Evolutionary conservation across 2,888 invertebrate species (phyloP).

Genomic region (Agrochola macilenta): DNA sequence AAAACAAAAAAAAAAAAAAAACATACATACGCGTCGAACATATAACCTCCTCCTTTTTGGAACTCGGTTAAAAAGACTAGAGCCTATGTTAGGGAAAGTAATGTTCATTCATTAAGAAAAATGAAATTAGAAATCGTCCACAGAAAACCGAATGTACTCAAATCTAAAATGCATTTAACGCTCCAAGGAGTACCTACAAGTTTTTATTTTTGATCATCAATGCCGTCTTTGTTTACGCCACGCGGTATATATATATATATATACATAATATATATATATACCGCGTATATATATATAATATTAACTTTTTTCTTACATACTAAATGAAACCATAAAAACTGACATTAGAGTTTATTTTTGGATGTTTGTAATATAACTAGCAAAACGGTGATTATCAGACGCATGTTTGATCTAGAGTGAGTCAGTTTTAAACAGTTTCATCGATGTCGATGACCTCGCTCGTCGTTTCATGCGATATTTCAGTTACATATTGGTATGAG

Average conservation of each 20-base stretch:
- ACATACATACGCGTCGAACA: too few species aligned
- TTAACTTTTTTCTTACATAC: not conserved
- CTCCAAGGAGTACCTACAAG: constrained; percentile 32
- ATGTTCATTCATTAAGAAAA: not conserved
- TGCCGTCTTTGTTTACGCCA: constrained; percentile 51
- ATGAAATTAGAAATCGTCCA: constrained; percentile 27
- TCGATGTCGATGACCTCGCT: constrained; percentile 50
- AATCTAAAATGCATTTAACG: constrained; percentile 51
- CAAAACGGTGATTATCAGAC: constrained; percentile 37
- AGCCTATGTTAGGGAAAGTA: not conserved
- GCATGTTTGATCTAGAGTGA: constrained; percentile 48
- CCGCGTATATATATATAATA: too few species aligned
- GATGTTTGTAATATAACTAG: not conserved
- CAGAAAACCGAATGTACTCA: constrained; percentile 6
- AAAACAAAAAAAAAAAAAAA: too few species aligned
- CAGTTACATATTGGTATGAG: constrained; percentile 26
- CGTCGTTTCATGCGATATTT: constrained; percentile 26
- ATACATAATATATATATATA: too few species aligned
- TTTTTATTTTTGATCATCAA: constrained; percentile 40
- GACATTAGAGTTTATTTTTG: not conserved
- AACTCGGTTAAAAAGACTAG: too few species aligned
- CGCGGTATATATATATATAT: too few species aligned
- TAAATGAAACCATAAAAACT: not conserved
- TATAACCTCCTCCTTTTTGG: too few species aligned
- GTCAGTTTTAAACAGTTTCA: constrained; percentile 35